Evolutionary conservation across 2,113 vertebrate genomes (phyloP).

Genomic region (Neomonachus schauinslandi): DNA sequence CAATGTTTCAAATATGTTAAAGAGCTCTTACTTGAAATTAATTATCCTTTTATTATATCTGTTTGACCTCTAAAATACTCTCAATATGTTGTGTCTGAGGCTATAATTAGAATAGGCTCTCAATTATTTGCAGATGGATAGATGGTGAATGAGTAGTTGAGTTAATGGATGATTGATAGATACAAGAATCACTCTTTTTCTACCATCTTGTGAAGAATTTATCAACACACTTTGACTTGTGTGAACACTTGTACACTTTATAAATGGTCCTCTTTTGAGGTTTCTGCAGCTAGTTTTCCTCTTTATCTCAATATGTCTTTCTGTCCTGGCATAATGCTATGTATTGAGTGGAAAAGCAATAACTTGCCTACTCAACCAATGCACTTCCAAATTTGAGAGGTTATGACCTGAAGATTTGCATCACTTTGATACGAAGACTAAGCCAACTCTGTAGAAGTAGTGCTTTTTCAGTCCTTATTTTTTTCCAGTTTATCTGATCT

Average conservation of each 20-base stretch:
- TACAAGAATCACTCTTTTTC: background rate
- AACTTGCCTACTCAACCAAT: background rate
- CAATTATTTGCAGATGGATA: background rate
- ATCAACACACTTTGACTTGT: background rate
- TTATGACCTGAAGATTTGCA: background rate
- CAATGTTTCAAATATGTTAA: background rate
- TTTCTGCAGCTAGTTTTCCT: background rate
- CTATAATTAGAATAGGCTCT: background rate
- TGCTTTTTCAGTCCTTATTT: background rate
- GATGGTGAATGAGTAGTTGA: background rate
- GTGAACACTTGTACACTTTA: background rate
- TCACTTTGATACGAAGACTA: background rate
- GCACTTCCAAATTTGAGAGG: background rate
- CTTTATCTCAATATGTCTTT: background rate
- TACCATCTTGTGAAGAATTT: background rate
- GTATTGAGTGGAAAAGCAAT: background rate
- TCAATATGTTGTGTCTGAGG: background rate
- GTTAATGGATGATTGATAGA: background rate
- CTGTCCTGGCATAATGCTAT: background rate
- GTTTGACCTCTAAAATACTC: background rate
- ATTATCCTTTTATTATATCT: background rate
- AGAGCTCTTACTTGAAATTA: background rate
- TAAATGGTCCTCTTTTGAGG: background rate
- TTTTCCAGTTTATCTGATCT: conserved; percentile 50
- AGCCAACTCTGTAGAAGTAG: background rate